These are phyloP conservation scores for Eumerus sabulonum DNA, from an alignment of 2,888 invertebrate genomes.

Conservation along the genomic window DNA sequence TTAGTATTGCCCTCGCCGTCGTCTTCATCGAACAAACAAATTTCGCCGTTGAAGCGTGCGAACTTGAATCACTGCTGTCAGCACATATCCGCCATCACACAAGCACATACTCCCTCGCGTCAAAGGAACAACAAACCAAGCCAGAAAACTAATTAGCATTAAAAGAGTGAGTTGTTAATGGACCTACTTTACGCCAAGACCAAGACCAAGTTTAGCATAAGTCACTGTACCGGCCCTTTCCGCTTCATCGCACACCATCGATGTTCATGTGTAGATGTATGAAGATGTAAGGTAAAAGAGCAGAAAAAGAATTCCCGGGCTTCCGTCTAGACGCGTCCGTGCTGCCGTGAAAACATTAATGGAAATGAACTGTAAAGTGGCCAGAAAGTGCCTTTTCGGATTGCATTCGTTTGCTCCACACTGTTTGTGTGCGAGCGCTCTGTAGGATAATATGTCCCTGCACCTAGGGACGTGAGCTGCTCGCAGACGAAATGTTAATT, in stretches of 20 bases:
- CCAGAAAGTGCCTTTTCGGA: conserved; percentile 59
- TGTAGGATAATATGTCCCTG: conserved; percentile 47
- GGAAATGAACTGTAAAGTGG: conserved; percentile 69
- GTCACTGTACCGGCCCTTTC: conserved; percentile 35
- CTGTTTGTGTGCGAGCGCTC: too few species aligned
- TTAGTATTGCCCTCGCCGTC: conserved; percentile 3
- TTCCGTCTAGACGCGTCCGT: conserved; percentile 68
- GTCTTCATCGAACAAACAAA: conserved; percentile 29
- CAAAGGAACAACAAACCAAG: conserved; percentile 22
- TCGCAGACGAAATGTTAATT: conserved; percentile 64
- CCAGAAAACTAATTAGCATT: conserved; percentile 65
- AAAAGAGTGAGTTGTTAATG: conserved; percentile 67
- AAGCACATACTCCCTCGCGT: background rate
- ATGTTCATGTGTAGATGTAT: background rate
- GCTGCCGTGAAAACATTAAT: conserved; percentile 66
- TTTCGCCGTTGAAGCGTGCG: conserved; percentile 45
- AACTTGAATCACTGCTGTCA: conserved; percentile 59
- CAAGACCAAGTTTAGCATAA: conserved; percentile 29
- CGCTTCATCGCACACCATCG: background rate
- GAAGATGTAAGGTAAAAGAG: background rate
- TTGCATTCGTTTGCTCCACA: conserved; percentile 7
- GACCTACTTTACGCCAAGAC: conserved; percentile 61
- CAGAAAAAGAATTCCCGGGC: conserved; percentile 23
- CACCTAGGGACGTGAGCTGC: conserved; percentile 31
- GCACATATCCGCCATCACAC: background rate